These are phyloP conservation scores for Tapera naevia DNA, from an alignment of 2,797 vertebrate genomes.

Conservation along the genomic window DNA sequence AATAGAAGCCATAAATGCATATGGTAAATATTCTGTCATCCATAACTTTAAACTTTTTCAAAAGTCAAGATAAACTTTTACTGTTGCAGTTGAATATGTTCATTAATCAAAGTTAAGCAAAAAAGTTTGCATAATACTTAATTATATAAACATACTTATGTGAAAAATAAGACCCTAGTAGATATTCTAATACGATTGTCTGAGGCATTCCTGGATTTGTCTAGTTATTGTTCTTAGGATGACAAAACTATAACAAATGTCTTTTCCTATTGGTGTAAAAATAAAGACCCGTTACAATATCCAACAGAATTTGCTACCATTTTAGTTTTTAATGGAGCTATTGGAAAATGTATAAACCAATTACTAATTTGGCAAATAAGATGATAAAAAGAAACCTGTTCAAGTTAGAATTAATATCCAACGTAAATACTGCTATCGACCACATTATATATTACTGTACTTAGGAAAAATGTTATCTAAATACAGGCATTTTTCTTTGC, in stretches of 20 bases:
- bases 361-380: conserved; percentile 14
- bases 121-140: conserved; percentile 6
- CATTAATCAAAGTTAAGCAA: conserved; percentile 39
- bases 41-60: conserved; percentile 21
- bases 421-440: not conserved
- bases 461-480: conserved; percentile 1
- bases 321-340: conserved; percentile 6
- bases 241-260: not conserved
- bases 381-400: not conserved
- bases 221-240: conserved; percentile 30
- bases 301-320: conserved; percentile 23
- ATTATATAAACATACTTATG: not conserved
- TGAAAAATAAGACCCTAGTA: not conserved
- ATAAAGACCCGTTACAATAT: not conserved
- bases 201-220: not conserved
- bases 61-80: not conserved
- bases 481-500: conserved; percentile 9
- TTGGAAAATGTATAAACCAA: not conserved
- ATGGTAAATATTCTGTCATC: not conserved
- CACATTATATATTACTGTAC: not conserved
- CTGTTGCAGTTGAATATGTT: not conserved
- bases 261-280: not conserved
- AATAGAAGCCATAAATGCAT: conserved; percentile 7
- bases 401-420: conserved; percentile 35
- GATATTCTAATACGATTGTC: not conserved